Conservation (phyloP, 2,113 vertebrate species). For the Phrynosoma blainvillii region DNA sequence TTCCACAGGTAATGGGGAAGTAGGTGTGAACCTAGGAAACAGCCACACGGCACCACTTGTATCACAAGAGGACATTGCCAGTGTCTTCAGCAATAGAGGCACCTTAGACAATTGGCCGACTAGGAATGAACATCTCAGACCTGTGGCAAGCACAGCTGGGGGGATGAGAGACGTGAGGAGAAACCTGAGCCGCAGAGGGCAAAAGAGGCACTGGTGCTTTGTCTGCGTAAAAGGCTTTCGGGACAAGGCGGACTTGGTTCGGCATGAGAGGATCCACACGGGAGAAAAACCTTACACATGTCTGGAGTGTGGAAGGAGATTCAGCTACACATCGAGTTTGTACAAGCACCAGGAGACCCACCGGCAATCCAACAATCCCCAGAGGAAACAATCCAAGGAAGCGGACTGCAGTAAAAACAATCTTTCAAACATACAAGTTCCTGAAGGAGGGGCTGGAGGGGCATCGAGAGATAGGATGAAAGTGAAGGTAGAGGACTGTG, state of each 20-base stretch:
- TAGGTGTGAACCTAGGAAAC: not conserved
- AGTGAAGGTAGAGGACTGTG: not conserved
- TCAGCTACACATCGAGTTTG: not conserved
- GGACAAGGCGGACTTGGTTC: constrained; percentile 36
- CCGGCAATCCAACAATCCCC: accelerated
- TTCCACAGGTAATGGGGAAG: not conserved
- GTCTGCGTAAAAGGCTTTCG: constrained; percentile 47
- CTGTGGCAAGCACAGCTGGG: not conserved
- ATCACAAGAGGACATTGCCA: too few relatives aligned
- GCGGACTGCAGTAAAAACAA: accelerated
- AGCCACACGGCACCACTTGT: too few relatives aligned
- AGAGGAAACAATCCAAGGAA: not conserved
- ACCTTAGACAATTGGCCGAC: not conserved
- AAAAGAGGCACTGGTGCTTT: constrained; percentile 28
- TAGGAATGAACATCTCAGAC: not conserved
- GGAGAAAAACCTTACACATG: not conserved
- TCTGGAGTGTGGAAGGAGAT: not conserved
- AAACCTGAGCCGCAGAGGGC: not conserved
- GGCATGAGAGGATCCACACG: constrained; percentile 36
- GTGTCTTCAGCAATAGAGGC: not conserved
- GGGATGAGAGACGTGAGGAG: not conserved
- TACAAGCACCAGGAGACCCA: not conserved
- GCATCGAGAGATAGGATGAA: too few relatives aligned
- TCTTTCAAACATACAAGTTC: too few relatives aligned
- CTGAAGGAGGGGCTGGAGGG: not conserved